phyloP scores from a whole-genome alignment of 2,888 invertebrate genomes.

The Callinectes sapidus region DNA sequence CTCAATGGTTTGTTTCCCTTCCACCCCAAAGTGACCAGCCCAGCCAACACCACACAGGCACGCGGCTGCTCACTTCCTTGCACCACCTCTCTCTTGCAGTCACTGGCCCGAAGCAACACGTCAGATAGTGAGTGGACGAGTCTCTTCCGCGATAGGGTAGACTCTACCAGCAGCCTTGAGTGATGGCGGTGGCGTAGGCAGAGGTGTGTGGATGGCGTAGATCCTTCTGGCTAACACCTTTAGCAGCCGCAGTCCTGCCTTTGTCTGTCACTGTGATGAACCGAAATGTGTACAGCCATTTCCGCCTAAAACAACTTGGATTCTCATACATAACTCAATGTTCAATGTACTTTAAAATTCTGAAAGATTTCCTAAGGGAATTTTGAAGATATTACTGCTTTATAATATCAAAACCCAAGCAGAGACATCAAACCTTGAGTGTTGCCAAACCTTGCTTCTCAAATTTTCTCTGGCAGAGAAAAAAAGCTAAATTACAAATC shows the following conservation, averaged over 20 bases:
- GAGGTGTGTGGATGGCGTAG: constrained; percentile 42
- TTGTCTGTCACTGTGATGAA: constrained; percentile 10
- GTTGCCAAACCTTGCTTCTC: neutral
- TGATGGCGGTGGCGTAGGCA: constrained; percentile 50
- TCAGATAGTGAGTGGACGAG: constrained; percentile 73
- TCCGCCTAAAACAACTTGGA: neutral
- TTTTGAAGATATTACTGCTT: neutral
- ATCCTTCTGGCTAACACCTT: constrained; percentile 29
- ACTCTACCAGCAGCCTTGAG: constrained; percentile 71
- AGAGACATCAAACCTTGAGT: neutral
- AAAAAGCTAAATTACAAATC: neutral
- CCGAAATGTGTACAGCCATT: neutral
- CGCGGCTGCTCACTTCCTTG: neutral
- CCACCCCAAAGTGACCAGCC: neutral
- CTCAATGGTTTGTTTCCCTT: neutral
- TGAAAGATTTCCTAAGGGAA: neutral
- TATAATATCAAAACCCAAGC: neutral
- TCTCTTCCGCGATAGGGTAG: constrained; percentile 72
- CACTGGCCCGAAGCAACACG: constrained; percentile 63
- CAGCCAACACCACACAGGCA: neutral
- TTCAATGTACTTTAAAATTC: neutral
- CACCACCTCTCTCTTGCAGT: constrained; percentile 64
- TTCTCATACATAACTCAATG: neutral
- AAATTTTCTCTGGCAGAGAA: neutral
- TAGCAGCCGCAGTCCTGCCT: neutral